These are phyloP conservation scores for Heliothis virescens DNA, from an alignment of 1,140 invertebrate species.

Conservation along the genomic window DNA sequence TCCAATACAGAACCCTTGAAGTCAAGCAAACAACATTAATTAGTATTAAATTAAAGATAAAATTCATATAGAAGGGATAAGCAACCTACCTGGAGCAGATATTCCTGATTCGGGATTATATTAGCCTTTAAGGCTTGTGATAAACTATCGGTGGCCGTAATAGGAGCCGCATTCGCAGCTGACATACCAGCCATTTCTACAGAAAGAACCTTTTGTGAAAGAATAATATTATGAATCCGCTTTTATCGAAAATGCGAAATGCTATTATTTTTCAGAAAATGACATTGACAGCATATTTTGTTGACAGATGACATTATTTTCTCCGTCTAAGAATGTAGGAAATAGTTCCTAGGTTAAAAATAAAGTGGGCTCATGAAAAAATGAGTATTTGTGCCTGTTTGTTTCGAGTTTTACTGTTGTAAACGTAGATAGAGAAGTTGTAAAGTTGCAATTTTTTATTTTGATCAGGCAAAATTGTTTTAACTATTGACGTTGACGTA, in stretches of 20 bases:
- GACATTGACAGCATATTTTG: not conserved
- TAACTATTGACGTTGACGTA: no score
- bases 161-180: constrained; percentile 79
- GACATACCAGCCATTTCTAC: constrained; percentile 60
- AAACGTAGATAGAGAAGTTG: no score
- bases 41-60: not conserved
- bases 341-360: no score
- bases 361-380: no score
- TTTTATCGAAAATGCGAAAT: no score
- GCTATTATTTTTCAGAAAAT: not conserved
- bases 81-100: constrained; percentile 90
- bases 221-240: no score
- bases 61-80: not conserved
- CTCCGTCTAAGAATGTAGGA: no score
- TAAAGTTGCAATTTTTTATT: no score
- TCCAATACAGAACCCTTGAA: constrained; percentile 94
- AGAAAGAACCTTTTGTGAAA: not conserved
- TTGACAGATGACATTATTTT: no score
- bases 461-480: no score
- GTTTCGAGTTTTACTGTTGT: no score
- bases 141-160: constrained; percentile 92
- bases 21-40: constrained; percentile 12
- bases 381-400: no score
- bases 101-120: constrained; percentile 96
- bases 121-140: constrained; percentile 92